phyloP scores from a whole-genome alignment of 2,888 invertebrate species.

The Polyploca ridens region DNA sequence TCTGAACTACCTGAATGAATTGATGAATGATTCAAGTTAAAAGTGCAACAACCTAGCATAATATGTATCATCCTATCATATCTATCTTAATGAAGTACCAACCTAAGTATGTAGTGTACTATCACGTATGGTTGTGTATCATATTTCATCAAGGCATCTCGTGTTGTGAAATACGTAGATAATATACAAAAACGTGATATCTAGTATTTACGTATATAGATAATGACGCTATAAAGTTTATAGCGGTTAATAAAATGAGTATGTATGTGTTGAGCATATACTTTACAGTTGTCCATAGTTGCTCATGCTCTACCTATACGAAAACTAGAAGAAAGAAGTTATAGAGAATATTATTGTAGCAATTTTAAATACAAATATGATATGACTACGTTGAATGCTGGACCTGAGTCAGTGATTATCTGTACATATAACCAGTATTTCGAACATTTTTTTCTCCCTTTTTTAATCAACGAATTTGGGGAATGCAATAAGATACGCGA shows the following conservation, averaged over 20 bases:
- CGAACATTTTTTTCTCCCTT: not conserved
- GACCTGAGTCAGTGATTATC: not conserved
- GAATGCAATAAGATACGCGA: not conserved
- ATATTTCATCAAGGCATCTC: not conserved
- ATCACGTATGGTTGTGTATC: too few relatives aligned
- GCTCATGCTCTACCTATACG: not conserved
- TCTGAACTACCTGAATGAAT: not conserved
- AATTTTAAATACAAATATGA: not conserved
- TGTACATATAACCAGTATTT: not conserved
- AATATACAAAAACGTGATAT: slow-evolving; percentile 3
- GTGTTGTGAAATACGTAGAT: not conserved
- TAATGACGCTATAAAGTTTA: not conserved
- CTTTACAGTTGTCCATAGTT: not conserved
- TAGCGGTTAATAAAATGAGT: not conserved
- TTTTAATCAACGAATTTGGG: not conserved
- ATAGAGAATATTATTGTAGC: not conserved
- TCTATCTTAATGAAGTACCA: too few relatives aligned
- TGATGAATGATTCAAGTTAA: not conserved
- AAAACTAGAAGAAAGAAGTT: not conserved
- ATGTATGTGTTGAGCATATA: not conserved
- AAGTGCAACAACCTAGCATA: not conserved
- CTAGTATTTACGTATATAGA: not conserved
- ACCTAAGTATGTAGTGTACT: too few relatives aligned
- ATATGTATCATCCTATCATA: not conserved
- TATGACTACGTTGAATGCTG: not conserved